phyloP scores from a whole-genome alignment of 1,140 invertebrate species.

The Idris sp. region DNA sequence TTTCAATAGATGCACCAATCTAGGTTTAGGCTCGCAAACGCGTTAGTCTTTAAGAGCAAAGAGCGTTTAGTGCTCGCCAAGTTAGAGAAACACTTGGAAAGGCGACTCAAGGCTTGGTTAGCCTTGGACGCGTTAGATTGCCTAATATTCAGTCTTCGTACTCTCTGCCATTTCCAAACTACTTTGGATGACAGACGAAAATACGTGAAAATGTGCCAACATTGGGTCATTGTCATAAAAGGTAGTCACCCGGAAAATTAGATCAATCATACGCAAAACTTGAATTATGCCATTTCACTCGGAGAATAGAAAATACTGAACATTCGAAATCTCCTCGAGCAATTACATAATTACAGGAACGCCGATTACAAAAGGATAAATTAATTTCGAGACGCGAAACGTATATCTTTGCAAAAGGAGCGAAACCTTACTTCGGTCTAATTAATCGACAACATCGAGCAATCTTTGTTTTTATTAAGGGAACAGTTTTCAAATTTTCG shows the following conservation, averaged over 20 bases:
- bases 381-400: slow-evolving; percentile 28
- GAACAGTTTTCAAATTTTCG: too few relatives aligned
- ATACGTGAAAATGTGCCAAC: slow-evolving; percentile 60
- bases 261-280: slow-evolving; percentile 39
- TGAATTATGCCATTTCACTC: slow-evolving; percentile 34
- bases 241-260: slow-evolving; percentile 22
- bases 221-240: slow-evolving; percentile 24
- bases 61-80: slow-evolving; percentile 58
- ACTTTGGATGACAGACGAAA: slow-evolving; percentile 42
- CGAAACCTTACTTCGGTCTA: slow-evolving; percentile 5
- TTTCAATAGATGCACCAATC: slow-evolving; percentile 39
- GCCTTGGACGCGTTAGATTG: slow-evolving; percentile 79
- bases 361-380: slow-evolving; percentile 38
- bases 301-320: slow-evolving; percentile 35
- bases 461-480: too few relatives aligned
- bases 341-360: slow-evolving; percentile 41
- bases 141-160: slow-evolving; percentile 75
- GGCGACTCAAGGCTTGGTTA: slow-evolving; percentile 76
- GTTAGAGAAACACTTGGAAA: slow-evolving; percentile 77
- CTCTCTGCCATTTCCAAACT: slow-evolving; percentile 51
- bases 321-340: slow-evolving; percentile 35
- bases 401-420: slow-evolving; percentile 3
- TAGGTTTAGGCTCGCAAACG: slow-evolving; percentile 29
- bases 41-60: slow-evolving; percentile 46
- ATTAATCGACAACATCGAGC: too few relatives aligned